Evolutionary conservation across 2,888 invertebrate genomes (phyloP).

Genomic region (Drosophila yooni): DNA sequence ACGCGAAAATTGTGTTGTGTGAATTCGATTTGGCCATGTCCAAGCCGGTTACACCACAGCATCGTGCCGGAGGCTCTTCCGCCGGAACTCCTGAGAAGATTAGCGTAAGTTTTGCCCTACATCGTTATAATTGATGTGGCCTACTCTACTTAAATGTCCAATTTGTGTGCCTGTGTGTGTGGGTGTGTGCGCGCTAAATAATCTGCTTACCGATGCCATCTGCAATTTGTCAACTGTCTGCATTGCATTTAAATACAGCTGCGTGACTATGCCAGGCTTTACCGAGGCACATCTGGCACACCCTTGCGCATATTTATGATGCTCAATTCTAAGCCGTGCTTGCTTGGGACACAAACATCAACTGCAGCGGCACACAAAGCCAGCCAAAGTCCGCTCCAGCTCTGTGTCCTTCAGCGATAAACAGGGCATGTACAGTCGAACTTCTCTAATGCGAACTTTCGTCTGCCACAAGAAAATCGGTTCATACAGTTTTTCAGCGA

Average conservation of each 20-base stretch:
- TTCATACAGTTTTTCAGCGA: neutral
- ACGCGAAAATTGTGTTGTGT: conserved; percentile 48
- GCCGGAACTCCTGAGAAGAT: conserved; percentile 59
- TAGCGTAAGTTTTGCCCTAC: conserved; percentile 63
- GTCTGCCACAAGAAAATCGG: neutral
- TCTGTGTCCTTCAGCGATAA: conserved; percentile 42
- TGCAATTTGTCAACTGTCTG: conserved; percentile 31
- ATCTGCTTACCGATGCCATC: conserved; percentile 18
- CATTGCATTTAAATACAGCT: conserved; percentile 20
- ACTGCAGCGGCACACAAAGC: conserved; percentile 28
- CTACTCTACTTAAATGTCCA: conserved; percentile 15
- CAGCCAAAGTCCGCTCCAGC: conserved; percentile 18
- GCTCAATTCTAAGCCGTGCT: conserved; percentile 35
- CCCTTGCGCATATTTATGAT: conserved; percentile 32
- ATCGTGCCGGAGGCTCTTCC: conserved; percentile 48
- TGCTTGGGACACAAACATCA: conserved; percentile 16
- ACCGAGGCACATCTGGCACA: conserved; percentile 2
- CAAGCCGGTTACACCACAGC: conserved; percentile 71
- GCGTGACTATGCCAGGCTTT: conserved; percentile 18
- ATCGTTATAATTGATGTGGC: conserved; percentile 1
- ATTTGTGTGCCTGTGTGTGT: neutral
- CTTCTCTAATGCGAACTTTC: neutral
- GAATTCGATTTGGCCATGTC: conserved; percentile 56
- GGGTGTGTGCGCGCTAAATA: conserved; percentile 27
- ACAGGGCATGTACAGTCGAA: conserved; percentile 13